Evolutionary conservation across 2,113 vertebrate genomes (phyloP).

Genomic region (Otocyon megalotis): DNA sequence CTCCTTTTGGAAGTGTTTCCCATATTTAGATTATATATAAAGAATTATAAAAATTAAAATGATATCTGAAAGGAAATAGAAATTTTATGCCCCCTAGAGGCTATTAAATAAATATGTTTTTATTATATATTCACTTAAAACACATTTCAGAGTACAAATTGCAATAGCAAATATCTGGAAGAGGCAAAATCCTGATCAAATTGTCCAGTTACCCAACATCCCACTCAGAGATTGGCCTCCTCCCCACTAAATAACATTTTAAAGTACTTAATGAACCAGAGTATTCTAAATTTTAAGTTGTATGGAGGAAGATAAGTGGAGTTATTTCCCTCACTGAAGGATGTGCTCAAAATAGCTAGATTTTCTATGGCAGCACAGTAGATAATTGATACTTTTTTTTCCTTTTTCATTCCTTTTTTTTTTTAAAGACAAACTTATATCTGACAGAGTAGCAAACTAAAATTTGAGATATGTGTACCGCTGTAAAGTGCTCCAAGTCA

Average conservation of each 20-base stretch:
- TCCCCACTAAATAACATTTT: conserved; percentile 4
- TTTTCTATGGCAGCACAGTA: neutral
- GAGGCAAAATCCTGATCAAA: neutral
- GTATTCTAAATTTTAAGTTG: neutral
- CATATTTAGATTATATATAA: neutral
- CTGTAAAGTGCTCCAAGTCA: neutral
- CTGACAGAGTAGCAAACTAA: neutral
- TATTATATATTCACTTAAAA: neutral
- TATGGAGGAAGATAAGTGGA: neutral
- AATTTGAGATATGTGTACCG: neutral
- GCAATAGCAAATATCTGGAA: neutral
- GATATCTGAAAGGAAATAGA: neutral
- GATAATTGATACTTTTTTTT: neutral
- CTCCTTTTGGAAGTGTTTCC: neutral
- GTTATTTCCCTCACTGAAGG: neutral
- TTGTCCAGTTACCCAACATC: neutral
- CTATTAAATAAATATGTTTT: neutral
- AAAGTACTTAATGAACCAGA: conserved; percentile 31
- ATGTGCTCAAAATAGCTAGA: conserved; percentile 50
- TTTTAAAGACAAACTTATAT: neutral
- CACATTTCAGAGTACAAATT: neutral
- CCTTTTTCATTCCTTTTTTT: neutral
- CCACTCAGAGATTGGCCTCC: neutral
- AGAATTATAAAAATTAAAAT: neutral
- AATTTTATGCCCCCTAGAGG: neutral